Evolutionary conservation across 2,113 vertebrate species (phyloP), one percentile per base, ranked within the genome.

Genomic region (Microtus ochrogaster): DNA sequence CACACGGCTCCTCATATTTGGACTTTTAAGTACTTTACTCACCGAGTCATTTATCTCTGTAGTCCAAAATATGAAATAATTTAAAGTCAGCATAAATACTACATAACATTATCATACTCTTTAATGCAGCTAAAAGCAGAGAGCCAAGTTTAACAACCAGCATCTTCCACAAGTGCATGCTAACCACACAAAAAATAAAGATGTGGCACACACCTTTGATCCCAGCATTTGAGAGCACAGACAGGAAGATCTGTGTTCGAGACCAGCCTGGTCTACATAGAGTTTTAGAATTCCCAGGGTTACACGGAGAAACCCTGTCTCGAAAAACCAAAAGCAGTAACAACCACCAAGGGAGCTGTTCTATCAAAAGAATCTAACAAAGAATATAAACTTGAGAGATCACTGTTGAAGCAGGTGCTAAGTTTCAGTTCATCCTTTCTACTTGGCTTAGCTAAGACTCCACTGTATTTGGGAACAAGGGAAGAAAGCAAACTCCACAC

Each of bases 401-500:
- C 61, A 5, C 47, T 13, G 36, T 52, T 89, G 39, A 94, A 95
- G 70, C 24, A 17, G 33, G 21, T n/a, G 3, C n/a, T n/a, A 82
- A 77, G 36, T 24, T 83, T 39, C 2, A 36, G 7, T 16, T 26
- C 0, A 49, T 11, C 33, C 85, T 7, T 28, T 70, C 55, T 74
- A 63, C 11, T 17, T 86, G 74, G 93, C 30, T 81, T 47, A 76
- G 47, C 49, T 79, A 89, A 83, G 7, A 82, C 76, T 5, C 33
- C 12, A 30, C 47, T 58, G 95, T 36, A 92, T 88, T 82, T 95
- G 52, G 73, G 24, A 94, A 52, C 72, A 83, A 89, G 68, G 44
- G 73, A 66, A 92, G 63, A 41, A 66, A 91, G 73, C 39, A 49
- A 92, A 92, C 19, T 65, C 44, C 55, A 41, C 68, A 95, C 81